Conservation (phyloP, 2,113 vertebrate genomes). For the Rhegmatorhina hoffmannsi region DNA sequence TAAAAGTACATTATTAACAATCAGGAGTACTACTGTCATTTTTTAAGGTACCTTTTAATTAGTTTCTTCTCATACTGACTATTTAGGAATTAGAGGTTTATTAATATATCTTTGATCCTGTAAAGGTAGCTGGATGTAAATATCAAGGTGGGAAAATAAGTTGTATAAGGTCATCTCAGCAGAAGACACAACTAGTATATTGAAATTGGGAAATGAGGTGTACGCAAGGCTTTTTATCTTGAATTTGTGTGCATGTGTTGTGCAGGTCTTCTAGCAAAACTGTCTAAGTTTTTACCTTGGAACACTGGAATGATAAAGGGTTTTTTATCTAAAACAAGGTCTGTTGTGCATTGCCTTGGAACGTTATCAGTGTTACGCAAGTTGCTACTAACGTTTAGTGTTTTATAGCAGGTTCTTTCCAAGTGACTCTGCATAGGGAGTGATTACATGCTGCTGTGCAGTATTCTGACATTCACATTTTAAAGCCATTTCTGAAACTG, state of each 20-base stretch:
- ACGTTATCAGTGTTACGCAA: slow-evolving; percentile 3
- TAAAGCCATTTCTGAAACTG: background rate
- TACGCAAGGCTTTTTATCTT: background rate
- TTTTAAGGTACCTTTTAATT: background rate
- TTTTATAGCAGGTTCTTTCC: background rate
- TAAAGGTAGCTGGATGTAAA: background rate
- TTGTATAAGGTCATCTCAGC: background rate
- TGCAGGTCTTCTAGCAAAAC: background rate
- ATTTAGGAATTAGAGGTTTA: background rate
- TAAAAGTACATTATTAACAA: background rate
- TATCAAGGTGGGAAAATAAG: background rate
- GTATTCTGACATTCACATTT: background rate
- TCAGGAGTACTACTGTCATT: background rate
- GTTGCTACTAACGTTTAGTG: background rate
- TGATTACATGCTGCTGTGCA: background rate
- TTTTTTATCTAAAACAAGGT: slow-evolving; percentile 14
- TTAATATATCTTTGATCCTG: background rate
- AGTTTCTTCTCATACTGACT: background rate
- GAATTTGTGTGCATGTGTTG: background rate
- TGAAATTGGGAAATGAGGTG: background rate
- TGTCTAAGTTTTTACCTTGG: background rate
- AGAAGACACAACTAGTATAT: background rate
- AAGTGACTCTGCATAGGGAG: background rate
- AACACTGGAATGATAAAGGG: background rate
- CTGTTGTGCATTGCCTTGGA: background rate